Evolutionary conservation across 2,797 vertebrate species (phyloP), one percentile per base, ranked within the genome.

Genomic region (Limosa lapponica): DNA sequence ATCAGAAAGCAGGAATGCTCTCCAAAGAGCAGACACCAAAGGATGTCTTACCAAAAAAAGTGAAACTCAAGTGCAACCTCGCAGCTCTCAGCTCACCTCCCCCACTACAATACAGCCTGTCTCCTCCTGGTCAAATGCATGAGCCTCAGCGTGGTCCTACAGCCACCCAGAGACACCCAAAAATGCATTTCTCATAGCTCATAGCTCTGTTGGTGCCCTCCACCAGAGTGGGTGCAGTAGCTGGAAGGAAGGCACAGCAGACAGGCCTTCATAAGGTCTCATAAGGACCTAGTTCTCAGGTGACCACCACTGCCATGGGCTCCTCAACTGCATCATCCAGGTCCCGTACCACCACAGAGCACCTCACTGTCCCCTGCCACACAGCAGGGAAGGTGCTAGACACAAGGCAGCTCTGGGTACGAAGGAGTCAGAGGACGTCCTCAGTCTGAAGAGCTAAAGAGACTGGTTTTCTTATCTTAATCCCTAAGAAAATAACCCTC

Each of bases 161-260:
- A 59, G 34, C 8, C 7, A 0, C 0, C 22, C 65, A 14, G 10
- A 82, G 36, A 64, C 3, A 3, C n/a, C 22, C 13, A 6, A 13
- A 82, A 88, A 61, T 14, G 1, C 27, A 13, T 48, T 83, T 81
- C n/a, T 75, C 20, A 8, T n/a, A 36, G 43, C 6, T 66, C 1
- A 0, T 14, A 5, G 46, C 28, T 54, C 48, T 61, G 23, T 52
- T 1, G 1, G 43, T 11, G 49, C 24, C 49, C 13, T 82, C 36
- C 49, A 43, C 49, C 70, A 24, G 44, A 66, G 55, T 11, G n/a
- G n/a, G 12, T 41, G 32, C 81, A 55, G 19, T 20, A 37, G 20
- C 48, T 72, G 79, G 46, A 72, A 65, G 23, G 13, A 10, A 81
- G 18, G 28, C 58, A 57, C 0, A 0, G 28, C 17, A 22, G 27